phyloP scores from a whole-genome alignment of 2,888 invertebrate species.

The Unio pictorum region DNA sequence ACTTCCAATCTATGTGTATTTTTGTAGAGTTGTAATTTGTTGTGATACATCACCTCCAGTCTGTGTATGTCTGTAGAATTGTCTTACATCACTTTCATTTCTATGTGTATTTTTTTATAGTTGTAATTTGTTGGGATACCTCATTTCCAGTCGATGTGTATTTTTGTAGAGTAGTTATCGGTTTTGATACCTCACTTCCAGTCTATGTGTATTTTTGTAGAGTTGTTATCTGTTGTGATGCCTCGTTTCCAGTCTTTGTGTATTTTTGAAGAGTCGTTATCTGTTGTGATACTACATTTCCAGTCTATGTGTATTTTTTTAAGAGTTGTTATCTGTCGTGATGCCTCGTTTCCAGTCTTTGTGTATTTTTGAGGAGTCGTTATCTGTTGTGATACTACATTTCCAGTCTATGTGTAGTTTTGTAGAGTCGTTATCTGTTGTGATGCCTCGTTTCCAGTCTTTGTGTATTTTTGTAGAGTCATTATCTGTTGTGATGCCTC shows the following conservation, averaged over 20 bases:
- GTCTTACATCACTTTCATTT: not conserved
- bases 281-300: not conserved
- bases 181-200: too few species aligned
- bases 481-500: not conserved
- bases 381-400: not conserved
- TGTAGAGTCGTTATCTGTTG: too few species aligned
- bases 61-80: too few species aligned
- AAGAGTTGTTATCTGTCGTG: not conserved
- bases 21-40: not conserved
- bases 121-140: constrained; percentile 19
- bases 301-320: too few species aligned
- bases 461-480: too few species aligned
- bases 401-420: too few species aligned
- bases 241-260: too few species aligned
- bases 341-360: constrained; percentile 39
- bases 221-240: too few species aligned
- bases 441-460: too few species aligned
- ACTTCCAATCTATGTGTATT: not conserved
- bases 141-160: constrained; percentile 25
- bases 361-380: constrained; percentile 2
- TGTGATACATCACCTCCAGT: constrained; percentile 38
- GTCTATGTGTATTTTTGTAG: too few species aligned
- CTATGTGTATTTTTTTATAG: too few species aligned
- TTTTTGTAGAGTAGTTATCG: too few species aligned
- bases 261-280: not conserved